Base-by-base conservation (phyloP, 2,797 vertebrate species). In the Poliocrania exsul region DNA sequence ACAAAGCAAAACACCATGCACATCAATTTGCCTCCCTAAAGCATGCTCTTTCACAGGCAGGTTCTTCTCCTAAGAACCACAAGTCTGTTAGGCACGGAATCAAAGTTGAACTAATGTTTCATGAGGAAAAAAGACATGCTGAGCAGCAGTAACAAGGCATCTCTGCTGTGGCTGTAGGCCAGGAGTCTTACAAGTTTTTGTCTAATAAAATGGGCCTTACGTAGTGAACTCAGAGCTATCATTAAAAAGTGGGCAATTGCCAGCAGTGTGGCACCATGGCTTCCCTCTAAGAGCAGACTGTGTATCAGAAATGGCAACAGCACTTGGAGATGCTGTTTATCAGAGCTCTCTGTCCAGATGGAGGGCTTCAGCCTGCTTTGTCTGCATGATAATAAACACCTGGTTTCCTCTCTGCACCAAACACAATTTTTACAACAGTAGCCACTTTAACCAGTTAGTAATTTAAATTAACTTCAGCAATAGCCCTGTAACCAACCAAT, bases 11-110 rank as follows among this genome's bases (percentile, higher is more conserved):
- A 29, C n/a, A 65, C 1, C 0, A 7, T 6, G 26, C 7, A 7
- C 1, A 8, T 31, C 50, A 20, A 13, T 42, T 75, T 78, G 33
- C 18, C 21, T 75, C 33, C 33, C 49, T 57, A 16, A 85, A 51
- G 6, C 4, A 1, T 31, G 7, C 3, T 7, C 24, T 4, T 53
- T 37, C 8, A 3, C 7, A 24, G 28, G 19, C 7, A 14, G 10
- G 7, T 61, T 16, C 14, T 81, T 67, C 50, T 57, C 61, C 54
- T 33, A 40, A 50, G 33, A 61, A 28, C 12, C 4, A 23, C 26
- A 42, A 37, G 38, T 67, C 7, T 83, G 6, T 29, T 54, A 42
- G 47, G 23, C 64, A 44, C 19, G 8, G 38, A 64, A 53, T 47
- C 8, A 35, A 58, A 80, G 28, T 0, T 42, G 40, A 87, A 56